A percentile compares a stretch with the other conserved stretches of the same genome.
Conservation (phyloP, 2,113 vertebrate genomes). For the Larimichthys crocea region DNA sequence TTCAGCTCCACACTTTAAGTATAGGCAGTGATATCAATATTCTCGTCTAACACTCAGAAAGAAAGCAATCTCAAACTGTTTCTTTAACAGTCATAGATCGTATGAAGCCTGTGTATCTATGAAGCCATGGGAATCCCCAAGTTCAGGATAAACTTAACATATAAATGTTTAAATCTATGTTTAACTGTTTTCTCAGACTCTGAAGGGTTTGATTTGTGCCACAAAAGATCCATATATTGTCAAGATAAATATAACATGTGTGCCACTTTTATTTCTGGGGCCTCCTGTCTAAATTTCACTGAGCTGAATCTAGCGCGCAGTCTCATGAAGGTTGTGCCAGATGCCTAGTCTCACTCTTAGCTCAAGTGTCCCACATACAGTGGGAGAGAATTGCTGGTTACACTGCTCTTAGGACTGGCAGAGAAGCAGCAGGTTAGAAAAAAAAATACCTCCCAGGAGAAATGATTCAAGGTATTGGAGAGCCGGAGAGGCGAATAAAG, state of each 20-base stretch:
- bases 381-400: slow-evolving; percentile 73
- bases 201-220: slow-evolving; percentile 38
- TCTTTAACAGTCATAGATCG: not conserved
- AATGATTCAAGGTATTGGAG: slow-evolving; percentile 79
- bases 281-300: slow-evolving; percentile 57
- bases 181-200: slow-evolving; percentile 7
- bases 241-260: slow-evolving; percentile 69
- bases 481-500: slow-evolving; percentile 75
- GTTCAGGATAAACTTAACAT: slow-evolving; percentile 17
- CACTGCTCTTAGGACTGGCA: slow-evolving; percentile 69
- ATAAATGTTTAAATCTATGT: slow-evolving; percentile 32
- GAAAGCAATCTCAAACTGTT: not conserved
- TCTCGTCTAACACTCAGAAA: not conserved
- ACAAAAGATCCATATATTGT: slow-evolving; percentile 52
- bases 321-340: slow-evolving; percentile 67
- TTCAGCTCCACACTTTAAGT: slow-evolving; percentile 4
- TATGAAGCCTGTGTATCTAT: not conserved
- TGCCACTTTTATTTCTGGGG: slow-evolving; percentile 66
- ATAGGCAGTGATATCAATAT: not conserved
- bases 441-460: slow-evolving; percentile 76
- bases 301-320: slow-evolving; percentile 55
- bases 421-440: slow-evolving; percentile 77
- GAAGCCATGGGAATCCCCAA: slow-evolving; percentile 12
- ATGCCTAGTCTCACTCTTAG: slow-evolving; percentile 68
- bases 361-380: slow-evolving; percentile 81